Conservation (phyloP, 1,140 invertebrate genomes). For the Luehdorfia chinensis region DNA sequence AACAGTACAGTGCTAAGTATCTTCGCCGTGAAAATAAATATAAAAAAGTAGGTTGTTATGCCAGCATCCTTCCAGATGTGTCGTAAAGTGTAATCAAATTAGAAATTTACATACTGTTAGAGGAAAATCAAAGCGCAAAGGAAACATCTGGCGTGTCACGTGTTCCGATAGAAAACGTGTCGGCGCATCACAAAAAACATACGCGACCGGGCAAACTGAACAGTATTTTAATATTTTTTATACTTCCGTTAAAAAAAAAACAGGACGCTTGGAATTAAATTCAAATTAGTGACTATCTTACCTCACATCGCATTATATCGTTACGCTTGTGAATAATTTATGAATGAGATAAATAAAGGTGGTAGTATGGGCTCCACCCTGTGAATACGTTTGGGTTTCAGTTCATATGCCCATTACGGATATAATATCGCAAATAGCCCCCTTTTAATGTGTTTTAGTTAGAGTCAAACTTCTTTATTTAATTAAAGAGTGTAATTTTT, state of each 20-base stretch:
- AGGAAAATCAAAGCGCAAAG: slow-evolving; percentile 29
- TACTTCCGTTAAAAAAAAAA: slow-evolving; percentile 48
- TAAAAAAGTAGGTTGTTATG: no score
- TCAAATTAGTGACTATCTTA: slow-evolving; percentile 56
- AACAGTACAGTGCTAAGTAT: no score
- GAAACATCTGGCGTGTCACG: slow-evolving; percentile 40
- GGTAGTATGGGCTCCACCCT: slow-evolving; percentile 52
- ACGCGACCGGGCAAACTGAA: slow-evolving; percentile 28
- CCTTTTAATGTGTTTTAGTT: no score
- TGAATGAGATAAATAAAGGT: slow-evolving; percentile 50
- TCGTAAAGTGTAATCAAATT: slow-evolving; percentile 14
- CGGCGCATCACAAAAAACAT: slow-evolving; percentile 18
- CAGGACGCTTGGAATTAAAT: slow-evolving; percentile 53
- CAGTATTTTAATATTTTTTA: slow-evolving; percentile 46
- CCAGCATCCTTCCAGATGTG: slow-evolving; percentile 16
- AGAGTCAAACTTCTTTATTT: no score
- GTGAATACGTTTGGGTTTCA: slow-evolving; percentile 20
- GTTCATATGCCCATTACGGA: slow-evolving; percentile 37
- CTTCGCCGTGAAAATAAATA: no score
- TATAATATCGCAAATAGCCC: neutral
- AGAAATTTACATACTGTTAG: slow-evolving; percentile 20
- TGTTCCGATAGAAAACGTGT: slow-evolving; percentile 27
- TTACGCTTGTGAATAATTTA: slow-evolving; percentile 57
- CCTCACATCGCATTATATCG: slow-evolving; percentile 52
- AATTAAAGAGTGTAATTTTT: no score